Percentiles rank a stretch among this genome's conserved stretches.
These are phyloP conservation scores for Tromatobia lineatoria DNA, from an alignment of 2,888 invertebrate species.

Conservation along the genomic window DNA sequence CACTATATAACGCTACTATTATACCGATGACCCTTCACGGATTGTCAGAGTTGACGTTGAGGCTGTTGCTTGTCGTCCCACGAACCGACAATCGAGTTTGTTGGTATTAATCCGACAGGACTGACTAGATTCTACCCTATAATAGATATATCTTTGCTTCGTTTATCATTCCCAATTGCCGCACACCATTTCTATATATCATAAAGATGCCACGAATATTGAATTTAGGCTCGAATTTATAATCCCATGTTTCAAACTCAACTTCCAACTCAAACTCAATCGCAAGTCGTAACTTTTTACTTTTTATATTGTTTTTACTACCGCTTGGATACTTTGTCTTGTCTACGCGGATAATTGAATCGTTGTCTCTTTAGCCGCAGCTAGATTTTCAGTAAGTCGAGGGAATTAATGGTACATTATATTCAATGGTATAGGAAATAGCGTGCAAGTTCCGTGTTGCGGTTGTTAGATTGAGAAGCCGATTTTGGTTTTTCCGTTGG, in stretches of 20 bases:
- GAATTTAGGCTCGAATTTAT: slow-evolving; percentile 12
- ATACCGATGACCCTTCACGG: slow-evolving; percentile 65
- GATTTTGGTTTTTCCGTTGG: slow-evolving; percentile 14
- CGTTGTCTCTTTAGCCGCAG: too few relatives aligned
- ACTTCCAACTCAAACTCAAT: too few relatives aligned
- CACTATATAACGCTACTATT: slow-evolving; percentile 57
- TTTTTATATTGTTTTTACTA: too few relatives aligned
- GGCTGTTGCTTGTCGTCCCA: slow-evolving; percentile 30
- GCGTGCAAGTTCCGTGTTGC: slow-evolving; percentile 22
- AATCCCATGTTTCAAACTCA: neutral
- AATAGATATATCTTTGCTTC: slow-evolving; percentile 45
- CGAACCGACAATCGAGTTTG: slow-evolving; percentile 60
- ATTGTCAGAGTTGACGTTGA: slow-evolving; percentile 46
- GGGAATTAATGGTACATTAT: neutral
- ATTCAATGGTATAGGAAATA: neutral
- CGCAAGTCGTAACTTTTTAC: too few relatives aligned
- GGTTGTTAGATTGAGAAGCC: slow-evolving; percentile 14
- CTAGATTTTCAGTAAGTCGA: too few relatives aligned
- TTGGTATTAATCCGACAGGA: slow-evolving; percentile 51
- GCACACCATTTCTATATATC: slow-evolving; percentile 1
- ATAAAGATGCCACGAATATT: slow-evolving; percentile 8
- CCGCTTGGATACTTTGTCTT: too few relatives aligned
- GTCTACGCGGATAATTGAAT: too few relatives aligned
- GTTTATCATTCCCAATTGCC: slow-evolving; percentile 2
- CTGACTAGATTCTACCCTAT: slow-evolving; percentile 21